phyloP scores from a whole-genome alignment of 2,113 vertebrate species.

The Sprattus sprattus region DNA sequence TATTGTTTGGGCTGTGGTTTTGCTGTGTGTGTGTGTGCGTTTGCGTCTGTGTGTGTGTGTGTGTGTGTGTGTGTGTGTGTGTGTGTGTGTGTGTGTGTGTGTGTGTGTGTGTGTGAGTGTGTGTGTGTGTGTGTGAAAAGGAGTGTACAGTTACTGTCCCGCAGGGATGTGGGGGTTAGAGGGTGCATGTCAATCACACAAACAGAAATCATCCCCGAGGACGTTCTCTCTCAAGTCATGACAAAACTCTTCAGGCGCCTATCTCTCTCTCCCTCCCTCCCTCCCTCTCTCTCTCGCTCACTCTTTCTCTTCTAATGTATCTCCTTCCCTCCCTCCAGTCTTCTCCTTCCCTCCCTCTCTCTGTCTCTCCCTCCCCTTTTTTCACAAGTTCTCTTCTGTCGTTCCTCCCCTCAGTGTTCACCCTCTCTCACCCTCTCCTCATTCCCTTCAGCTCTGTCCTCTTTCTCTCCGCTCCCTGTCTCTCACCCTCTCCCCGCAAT shows the following conservation, averaged over 20 bases:
- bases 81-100: conserved; percentile 16
- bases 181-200: conserved; percentile 63
- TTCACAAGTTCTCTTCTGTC: not conserved
- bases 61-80: conserved; percentile 25
- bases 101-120: not conserved
- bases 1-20: conserved; percentile 9
- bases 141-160: conserved; percentile 64
- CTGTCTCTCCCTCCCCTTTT: not conserved
- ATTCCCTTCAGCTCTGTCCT: conserved; percentile 5
- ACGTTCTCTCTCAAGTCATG: conserved; percentile 8
- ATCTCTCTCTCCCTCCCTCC: not conserved
- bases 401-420: not conserved
- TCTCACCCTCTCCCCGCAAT: conserved; percentile 29
- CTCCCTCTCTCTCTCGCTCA: not conserved
- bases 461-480: not conserved
- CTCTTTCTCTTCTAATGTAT: not conserved
- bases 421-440: not conserved
- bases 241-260: not conserved
- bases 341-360: conserved; percentile 8
- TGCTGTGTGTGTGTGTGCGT: conserved; percentile 58
- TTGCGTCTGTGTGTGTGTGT: not conserved
- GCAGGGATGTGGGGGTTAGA: conserved; percentile 50
- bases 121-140: conserved; percentile 14
- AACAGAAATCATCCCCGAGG: conserved; percentile 65
- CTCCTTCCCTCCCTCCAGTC: conserved; percentile 4